Percentiles rank a stretch among this genome's conserved stretches.
These are phyloP conservation scores for Cephus spinipes DNA, from an alignment of 2,888 invertebrate species.

Conservation along the genomic window DNA sequence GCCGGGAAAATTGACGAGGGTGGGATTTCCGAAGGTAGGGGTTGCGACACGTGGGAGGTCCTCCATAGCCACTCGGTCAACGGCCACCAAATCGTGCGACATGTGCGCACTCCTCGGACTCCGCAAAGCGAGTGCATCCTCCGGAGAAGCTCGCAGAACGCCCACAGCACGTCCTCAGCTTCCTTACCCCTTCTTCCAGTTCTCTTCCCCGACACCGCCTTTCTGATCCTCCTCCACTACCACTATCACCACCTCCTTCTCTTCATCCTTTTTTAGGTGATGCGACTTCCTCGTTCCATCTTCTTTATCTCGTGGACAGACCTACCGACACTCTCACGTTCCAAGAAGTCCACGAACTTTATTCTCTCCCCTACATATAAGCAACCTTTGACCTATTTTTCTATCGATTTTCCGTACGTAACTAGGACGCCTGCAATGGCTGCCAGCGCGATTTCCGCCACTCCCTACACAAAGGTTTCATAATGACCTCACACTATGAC, in stretches of 20 bases:
- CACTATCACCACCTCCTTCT: slow-evolving; percentile 18
- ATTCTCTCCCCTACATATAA: neutral
- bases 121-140: slow-evolving; percentile 21
- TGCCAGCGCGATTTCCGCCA: slow-evolving; percentile 37
- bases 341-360: neutral
- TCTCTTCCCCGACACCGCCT: slow-evolving; percentile 62
- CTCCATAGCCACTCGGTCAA: slow-evolving; percentile 24
- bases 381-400: slow-evolving; percentile 61
- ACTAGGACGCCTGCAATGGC: slow-evolving; percentile 35
- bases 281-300: slow-evolving; percentile 9
- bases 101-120: slow-evolving; percentile 14
- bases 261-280: slow-evolving; percentile 13
- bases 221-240: slow-evolving; percentile 7
- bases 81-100: slow-evolving; percentile 20
- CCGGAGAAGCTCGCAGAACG: slow-evolving; percentile 43
- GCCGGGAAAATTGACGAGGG: neutral
- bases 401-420: slow-evolving; percentile 52
- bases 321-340: slow-evolving; percentile 1
- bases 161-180: slow-evolving; percentile 71
- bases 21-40: slow-evolving; percentile 10
- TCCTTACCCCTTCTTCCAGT: slow-evolving; percentile 68
- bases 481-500: slow-evolving; percentile 8
- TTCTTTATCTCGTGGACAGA: neutral
- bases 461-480: slow-evolving; percentile 25
- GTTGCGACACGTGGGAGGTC: slow-evolving; percentile 26